Evolutionary conservation across 2,113 vertebrate species (phyloP), one percentile per base, ranked within the genome.

Genomic region (Epinephelus fuscoguttatus): DNA sequence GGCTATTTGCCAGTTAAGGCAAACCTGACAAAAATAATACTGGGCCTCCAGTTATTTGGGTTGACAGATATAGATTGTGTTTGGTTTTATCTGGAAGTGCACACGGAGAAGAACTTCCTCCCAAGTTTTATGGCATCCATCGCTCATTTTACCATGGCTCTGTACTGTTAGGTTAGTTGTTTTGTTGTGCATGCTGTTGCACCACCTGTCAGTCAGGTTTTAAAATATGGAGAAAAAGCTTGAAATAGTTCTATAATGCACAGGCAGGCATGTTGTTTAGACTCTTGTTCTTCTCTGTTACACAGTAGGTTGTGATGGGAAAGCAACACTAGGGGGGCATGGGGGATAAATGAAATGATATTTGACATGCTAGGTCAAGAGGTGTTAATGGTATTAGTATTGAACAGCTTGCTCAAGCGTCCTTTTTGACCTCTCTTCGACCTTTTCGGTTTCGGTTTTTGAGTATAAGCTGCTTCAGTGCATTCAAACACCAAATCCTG

Each of bases 31-130:
- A 40, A 55, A 55, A 49, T 19, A 64, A 25, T 45, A 6, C 4
- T 8, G 11, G 8, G 0, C 8, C 45, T 57, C 27, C 47, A n/a
- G 33, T 45, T 64, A 14, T 66, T 64, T 60, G 55, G 75, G 2
- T 27, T 60, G n/a, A 19, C 23, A 30, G 27, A 50, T 10, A 4
- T 13, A 40, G 13, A 33, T 57, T 68, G 59, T 75, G 42, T 33
- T 76, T 73, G 52, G 70, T 60, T 78, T 84, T 88, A 88, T 90
- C 80, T 87, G 14, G 67, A 76, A 17, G 49, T 19, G n/a, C 84
- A 84, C 85, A 84, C 30, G 75, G 75, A 76, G 70, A 75, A 64
- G 6, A 68, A 84, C 82, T 89, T 88, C 87, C 89, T 80, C 45
- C 14, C 18, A 23, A 56, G 17, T 49, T 82, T 73, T 66, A 76